Conservation (phyloP, 2,888 invertebrate species). For the Oxycera nigricornis region DNA sequence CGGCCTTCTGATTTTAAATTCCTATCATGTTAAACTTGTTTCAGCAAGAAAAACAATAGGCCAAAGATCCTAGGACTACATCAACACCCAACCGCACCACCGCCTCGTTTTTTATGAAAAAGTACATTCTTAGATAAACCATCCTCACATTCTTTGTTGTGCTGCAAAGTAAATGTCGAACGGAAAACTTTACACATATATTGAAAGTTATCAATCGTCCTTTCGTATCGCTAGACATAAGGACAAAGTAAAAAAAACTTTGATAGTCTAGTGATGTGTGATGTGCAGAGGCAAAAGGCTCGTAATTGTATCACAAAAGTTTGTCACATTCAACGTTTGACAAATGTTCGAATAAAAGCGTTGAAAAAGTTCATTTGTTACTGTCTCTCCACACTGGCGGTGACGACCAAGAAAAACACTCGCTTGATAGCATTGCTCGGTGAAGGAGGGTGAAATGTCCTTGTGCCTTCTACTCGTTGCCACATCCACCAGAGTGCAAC, state of each 20-base stretch:
- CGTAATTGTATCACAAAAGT: conserved; percentile 46
- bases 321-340: conserved; percentile 45
- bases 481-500: neutral
- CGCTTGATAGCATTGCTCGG: neutral
- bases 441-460: neutral
- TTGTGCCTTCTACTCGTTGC: conserved; percentile 4
- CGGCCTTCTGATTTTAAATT: conserved; percentile 29
- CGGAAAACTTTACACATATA: conserved; percentile 38
- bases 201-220: conserved; percentile 45
- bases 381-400: conserved; percentile 41
- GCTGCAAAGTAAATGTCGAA: neutral
- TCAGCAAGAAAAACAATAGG: conserved; percentile 23
- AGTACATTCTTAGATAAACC: neutral
- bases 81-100: neutral
- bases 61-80: neutral
- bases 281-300: conserved; percentile 31
- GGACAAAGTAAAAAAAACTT: neutral
- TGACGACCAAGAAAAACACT: conserved; percentile 16
- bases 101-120: neutral
- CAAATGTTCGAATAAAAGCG: conserved; percentile 44
- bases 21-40: conserved; percentile 19
- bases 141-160: conserved; percentile 4
- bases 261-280: neutral
- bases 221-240: conserved; percentile 19
- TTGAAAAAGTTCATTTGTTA: conserved; percentile 46